phyloP scores from a whole-genome alignment of 2,797 vertebrate genomes.

The Scyliorhinus canicula region DNA sequence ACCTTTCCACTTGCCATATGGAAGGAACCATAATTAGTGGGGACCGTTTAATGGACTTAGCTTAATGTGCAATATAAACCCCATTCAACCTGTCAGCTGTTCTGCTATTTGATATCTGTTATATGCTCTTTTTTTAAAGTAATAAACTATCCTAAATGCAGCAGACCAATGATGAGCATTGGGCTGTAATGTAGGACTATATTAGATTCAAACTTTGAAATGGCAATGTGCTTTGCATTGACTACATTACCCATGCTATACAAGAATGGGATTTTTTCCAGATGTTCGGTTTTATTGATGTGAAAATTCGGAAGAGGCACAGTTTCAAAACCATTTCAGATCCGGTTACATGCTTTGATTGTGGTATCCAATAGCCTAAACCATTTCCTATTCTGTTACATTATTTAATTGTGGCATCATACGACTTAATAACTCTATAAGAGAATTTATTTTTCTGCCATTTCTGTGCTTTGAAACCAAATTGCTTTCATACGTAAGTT shows the following conservation, averaged over 20 bases:
- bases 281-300: constrained; percentile 36
- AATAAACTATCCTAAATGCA: constrained; percentile 1
- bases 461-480: background rate
- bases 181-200: background rate
- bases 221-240: constrained; percentile 37
- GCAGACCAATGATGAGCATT: background rate
- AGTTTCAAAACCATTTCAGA: constrained; percentile 14
- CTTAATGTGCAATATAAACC: background rate
- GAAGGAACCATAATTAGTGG: background rate
- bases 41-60: background rate
- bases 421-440: constrained; percentile 28
- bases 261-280: constrained; percentile 36
- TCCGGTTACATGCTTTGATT: constrained; percentile 32
- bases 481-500: constrained; percentile 7
- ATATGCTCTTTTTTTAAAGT: background rate
- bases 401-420: constrained; percentile 25
- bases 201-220: constrained; percentile 26
- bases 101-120: background rate
- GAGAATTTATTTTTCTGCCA: constrained; percentile 15
- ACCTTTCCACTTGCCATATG: background rate
- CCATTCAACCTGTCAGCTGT: background rate
- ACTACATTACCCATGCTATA: background rate
- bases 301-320: constrained; percentile 29
- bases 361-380: constrained; percentile 32
- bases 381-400: constrained; percentile 35